These are phyloP conservation scores for Aplochiton taeniatus DNA, from an alignment of 2,797 vertebrate genomes.

Conservation along the genomic window DNA sequence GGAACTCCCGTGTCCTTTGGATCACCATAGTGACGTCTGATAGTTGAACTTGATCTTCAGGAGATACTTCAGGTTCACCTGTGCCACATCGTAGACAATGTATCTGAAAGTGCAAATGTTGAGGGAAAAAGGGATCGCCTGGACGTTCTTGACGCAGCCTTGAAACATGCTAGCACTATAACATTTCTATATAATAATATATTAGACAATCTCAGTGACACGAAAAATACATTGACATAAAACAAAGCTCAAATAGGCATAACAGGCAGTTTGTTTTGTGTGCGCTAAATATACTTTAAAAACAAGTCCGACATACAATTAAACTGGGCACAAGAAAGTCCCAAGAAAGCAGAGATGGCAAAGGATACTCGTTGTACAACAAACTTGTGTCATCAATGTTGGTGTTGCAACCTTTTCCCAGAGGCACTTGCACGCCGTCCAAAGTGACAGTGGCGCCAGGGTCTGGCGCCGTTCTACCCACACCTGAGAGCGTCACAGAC, in stretches of 20 bases:
- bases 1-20: slow-evolving; percentile 37
- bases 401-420: slow-evolving; percentile 86
- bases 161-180: not conserved
- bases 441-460: slow-evolving; percentile 80
- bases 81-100: slow-evolving; percentile 95
- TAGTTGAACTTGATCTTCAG: slow-evolving; percentile 98
- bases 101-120: slow-evolving; percentile 83
- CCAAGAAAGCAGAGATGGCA: slow-evolving; percentile 9
- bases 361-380: slow-evolving; percentile 99
- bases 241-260: too few species aligned
- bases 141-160: not conserved
- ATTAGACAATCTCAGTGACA: too few species aligned
- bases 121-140: slow-evolving; percentile 66
- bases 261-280: too few species aligned
- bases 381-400: slow-evolving; percentile 93
- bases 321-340: slow-evolving; percentile 2
- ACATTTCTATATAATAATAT: too few species aligned
- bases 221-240: too few species aligned
- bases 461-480: slow-evolving; percentile 94
- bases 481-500: slow-evolving; percentile 72
- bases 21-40: slow-evolving; percentile 93
- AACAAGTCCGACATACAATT: too few species aligned
- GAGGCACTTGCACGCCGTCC: slow-evolving; percentile 90
- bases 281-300: too few species aligned
- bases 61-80: slow-evolving; percentile 96